These are phyloP conservation scores for Xyrichtys novacula DNA, from an alignment of 2,797 vertebrate genomes.

Conservation along the genomic window DNA sequence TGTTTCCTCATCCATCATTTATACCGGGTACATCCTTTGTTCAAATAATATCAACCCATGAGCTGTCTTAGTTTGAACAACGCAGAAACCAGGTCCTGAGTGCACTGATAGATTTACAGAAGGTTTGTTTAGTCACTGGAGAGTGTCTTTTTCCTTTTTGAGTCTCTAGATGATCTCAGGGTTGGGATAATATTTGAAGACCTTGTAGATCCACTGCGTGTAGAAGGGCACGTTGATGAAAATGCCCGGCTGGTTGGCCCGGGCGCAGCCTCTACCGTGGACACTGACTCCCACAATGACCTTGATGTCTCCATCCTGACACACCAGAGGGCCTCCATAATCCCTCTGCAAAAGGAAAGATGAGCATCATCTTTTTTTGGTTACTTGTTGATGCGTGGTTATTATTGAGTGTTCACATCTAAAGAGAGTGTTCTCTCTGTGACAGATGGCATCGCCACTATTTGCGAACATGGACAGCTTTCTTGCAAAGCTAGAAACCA, in stretches of 20 bases:
- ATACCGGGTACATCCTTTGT: slow-evolving; percentile 24
- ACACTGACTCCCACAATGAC: slow-evolving; percentile 95
- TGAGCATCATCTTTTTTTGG: slow-evolving; percentile 17
- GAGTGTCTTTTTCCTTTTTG: slow-evolving; percentile 32
- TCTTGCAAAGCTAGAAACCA: slow-evolving; percentile 50
- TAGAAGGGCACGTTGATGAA: slow-evolving; percentile 97
- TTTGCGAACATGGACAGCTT: slow-evolving; percentile 36
- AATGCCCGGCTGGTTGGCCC: slow-evolving; percentile 93
- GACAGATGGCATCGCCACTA: slow-evolving; percentile 7
- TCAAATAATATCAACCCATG: slow-evolving; percentile 25
- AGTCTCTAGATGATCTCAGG: slow-evolving; percentile 54
- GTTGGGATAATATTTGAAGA: slow-evolving; percentile 83
- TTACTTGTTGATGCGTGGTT: slow-evolving; percentile 9
- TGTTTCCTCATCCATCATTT: slow-evolving; percentile 20
- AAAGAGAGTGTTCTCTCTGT: slow-evolving; percentile 35
- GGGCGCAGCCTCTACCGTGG: slow-evolving; percentile 94
- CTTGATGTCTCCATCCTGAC: slow-evolving; percentile 92
- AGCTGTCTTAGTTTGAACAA: slow-evolving; percentile 28
- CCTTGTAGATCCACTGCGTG: slow-evolving; percentile 97
- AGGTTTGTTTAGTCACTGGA: slow-evolving; percentile 36
- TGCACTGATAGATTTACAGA: slow-evolving; percentile 35
- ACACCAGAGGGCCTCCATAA: slow-evolving; percentile 96
- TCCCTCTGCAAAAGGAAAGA: slow-evolving; percentile 86
- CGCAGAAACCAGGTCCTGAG: slow-evolving; percentile 55
- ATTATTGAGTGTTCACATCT: slow-evolving; percentile 16